phyloP scores from a whole-genome alignment of 2,113 vertebrate genomes.

The Dendropsophus ebraccatus region DNA sequence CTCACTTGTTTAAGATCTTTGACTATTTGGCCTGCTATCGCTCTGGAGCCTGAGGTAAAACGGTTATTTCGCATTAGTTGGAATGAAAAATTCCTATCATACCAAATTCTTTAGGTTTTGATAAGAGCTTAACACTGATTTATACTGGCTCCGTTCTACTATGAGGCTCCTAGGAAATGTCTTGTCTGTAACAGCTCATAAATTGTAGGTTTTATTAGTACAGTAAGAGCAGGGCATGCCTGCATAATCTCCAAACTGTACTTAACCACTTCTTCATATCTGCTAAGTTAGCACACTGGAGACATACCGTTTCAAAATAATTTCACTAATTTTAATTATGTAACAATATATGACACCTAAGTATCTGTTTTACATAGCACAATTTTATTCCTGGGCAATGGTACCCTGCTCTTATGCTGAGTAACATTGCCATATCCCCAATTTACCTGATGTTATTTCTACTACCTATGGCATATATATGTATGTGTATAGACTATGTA shows the following conservation, averaged over 20 bases:
- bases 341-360: neutral
- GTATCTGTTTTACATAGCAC: neutral
- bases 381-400: neutral
- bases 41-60: conserved; percentile 22
- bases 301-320: neutral
- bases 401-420: neutral
- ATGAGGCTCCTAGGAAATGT: conserved; percentile 20
- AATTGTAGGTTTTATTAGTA: conserved; percentile 13
- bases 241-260: neutral
- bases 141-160: conserved; percentile 19
- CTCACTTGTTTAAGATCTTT: neutral
- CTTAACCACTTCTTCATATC: conserved; percentile 1
- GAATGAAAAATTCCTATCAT: conserved; percentile 46
- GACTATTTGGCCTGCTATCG: conserved; percentile 8
- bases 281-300: neutral
- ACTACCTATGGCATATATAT: too few relatives aligned
- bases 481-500: too few relatives aligned
- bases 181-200: conserved; percentile 22
- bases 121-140: conserved; percentile 47
- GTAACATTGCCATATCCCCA: neutral
- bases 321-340: neutral
- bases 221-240: conserved; percentile 16
- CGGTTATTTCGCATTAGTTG: conserved; percentile 11
- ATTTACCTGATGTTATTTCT: too few relatives aligned
- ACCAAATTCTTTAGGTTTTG: conserved; percentile 44